Evolutionary conservation across 2,797 vertebrate species (phyloP), one percentile per base, ranked within the genome.

Genomic region (Pelobates cultripes): DNA sequence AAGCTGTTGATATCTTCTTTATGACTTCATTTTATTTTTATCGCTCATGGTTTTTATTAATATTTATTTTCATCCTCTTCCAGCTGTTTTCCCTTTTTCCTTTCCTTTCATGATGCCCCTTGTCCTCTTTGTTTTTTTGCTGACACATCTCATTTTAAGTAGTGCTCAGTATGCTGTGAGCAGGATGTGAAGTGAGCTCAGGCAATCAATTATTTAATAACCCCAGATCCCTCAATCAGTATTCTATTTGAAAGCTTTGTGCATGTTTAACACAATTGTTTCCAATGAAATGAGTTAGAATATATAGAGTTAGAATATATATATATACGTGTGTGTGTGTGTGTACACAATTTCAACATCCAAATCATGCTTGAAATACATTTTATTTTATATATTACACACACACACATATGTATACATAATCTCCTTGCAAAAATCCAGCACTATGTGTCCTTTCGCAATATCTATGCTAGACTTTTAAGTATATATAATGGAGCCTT

Each of bases 171-270:
- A 60, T 73, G n/a, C 41, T 77, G 75, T 73, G 28, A 68, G 69
- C 61, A 60, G 69, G 42, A 47, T 43, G 12, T 42, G 41, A 42
- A 55, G 60, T 73, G 60, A 68, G 47, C 17, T 76, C 60, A 55
- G 60, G 14, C 70, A 15, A 2, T 73, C 71, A 82, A 82, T 82
- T 72, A 82, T 81, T 76, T n/a, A 81, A 43, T 64, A 63, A 47
- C 51, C 41, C 55, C 13, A 70, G 66, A 81, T 66, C 43, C 9
- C 66, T 17, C 57, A 10, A 3, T 60, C 3, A 13, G 12, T 14
- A 28, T 60, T 28, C 40, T 12, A 64, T 64, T 64, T 64, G n/a
- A 3, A 64, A 3, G n/a, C 61, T 64, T n/a, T 6, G 3, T 64
- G 61, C 3, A 17, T 40, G n/a, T 40, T 17, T 64, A 64, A 64